Base-by-base conservation (phyloP, 2,797 vertebrate species). In the Gambusia yucatana region DNA sequence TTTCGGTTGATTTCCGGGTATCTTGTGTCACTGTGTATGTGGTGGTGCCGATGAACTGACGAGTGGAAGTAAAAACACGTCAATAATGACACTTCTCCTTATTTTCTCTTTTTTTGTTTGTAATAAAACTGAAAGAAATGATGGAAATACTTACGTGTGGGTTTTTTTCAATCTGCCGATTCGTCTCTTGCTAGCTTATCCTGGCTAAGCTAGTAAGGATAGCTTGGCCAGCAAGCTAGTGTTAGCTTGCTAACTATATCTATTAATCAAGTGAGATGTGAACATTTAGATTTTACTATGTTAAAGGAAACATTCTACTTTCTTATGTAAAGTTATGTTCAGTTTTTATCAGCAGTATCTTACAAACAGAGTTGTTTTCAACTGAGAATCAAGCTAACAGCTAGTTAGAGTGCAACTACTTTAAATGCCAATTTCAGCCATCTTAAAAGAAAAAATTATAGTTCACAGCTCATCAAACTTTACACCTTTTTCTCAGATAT, bases 111-210 rank as follows among this genome's bases (percentile, higher is more conserved):
- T 52, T 76, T 47, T 95, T 93, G 93, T 96, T 96, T 96, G 93
- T 96, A 96, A 96, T 96, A 96, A 96, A 96, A 96, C 84, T 84
- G 85, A 95, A 94, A 91, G 88, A 95, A 94, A 93, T 89, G 8
- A 93, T 86, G 83, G 55, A 90, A 77, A 75, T 46, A 46, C n/a
- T 4, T 33, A 59, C 72, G 70, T 77, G 82, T 77, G 82, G 55
- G 13, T 17, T 48, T 41, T 25, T 77, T 77, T 65, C 44, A 39
- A 36, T 36, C 1, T 72, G 20, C 36, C 6, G 43, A 25, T 71
- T 10, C 3, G 36, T 72, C 67, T 59, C 43, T 13, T 46, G 22
- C 13, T 43, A 16, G 25, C 33, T 72, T 36, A 55, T 46, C 5
- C 13, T 43, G 14, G 33, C 30, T 77, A 17, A 46, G 44, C 44